Evolutionary conservation across 2,888 invertebrate genomes (phyloP).

Genomic region (Dasypogon diadema): DNA sequence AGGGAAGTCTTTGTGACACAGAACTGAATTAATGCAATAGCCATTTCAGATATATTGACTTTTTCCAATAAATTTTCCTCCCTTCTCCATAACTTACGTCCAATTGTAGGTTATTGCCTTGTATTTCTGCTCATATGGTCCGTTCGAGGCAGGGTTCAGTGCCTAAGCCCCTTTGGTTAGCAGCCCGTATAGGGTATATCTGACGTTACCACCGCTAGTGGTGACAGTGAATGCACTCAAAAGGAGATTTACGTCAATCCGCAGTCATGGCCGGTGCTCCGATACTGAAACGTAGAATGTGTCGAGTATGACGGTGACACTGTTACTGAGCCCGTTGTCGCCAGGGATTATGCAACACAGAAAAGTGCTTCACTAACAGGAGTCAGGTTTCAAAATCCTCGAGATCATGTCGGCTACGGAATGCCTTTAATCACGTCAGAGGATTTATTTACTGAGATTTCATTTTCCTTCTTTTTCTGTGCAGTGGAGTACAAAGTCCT

Average conservation of each 20-base stretch:
- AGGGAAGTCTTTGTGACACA: neutral
- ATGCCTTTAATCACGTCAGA: neutral
- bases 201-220: neutral
- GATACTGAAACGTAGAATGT: neutral
- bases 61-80: neutral
- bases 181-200: too few species aligned
- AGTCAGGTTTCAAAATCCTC: constrained; percentile 9
- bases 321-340: neutral
- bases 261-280: neutral
- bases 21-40: neutral
- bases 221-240: constrained; percentile 6
- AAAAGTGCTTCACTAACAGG: neutral
- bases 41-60: neutral
- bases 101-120: constrained; percentile 11
- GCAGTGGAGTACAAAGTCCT: neutral
- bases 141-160: too few species aligned
- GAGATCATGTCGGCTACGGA: neutral
- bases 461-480: neutral
- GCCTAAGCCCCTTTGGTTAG: too few species aligned
- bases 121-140: neutral
- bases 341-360: constrained; percentile 6
- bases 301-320: neutral
- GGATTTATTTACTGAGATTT: constrained; percentile 3
- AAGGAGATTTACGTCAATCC: constrained; percentile 16
- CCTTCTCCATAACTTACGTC: neutral